phyloP scores from a whole-genome alignment of 2,113 vertebrate genomes.

The Vimba vimba region DNA sequence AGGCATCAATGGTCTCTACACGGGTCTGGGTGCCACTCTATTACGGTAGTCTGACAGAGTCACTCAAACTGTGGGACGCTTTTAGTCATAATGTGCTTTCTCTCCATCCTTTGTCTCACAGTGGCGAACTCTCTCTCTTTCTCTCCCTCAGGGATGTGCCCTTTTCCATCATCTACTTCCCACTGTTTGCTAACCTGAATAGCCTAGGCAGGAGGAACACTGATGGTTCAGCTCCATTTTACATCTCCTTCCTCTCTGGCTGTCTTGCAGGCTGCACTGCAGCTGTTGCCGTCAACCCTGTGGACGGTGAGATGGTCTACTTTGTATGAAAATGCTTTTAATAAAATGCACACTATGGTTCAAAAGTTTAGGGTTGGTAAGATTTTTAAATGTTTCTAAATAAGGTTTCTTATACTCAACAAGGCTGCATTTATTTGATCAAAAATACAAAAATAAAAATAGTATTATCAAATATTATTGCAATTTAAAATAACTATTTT shows the following conservation, averaged over 20 bases:
- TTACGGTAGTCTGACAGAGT: slow-evolving; percentile 80
- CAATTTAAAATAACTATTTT: too few relatives aligned
- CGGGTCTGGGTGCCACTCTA: slow-evolving; percentile 94
- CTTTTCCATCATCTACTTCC: slow-evolving; percentile 95
- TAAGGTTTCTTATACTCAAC: not conserved
- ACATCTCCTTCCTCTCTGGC: slow-evolving; percentile 91
- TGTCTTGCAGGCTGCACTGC: slow-evolving; percentile 88
- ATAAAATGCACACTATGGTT: not conserved
- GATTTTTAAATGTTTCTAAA: not conserved
- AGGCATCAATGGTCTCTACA: slow-evolving; percentile 92
- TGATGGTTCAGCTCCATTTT: slow-evolving; percentile 84
- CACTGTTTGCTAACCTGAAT: slow-evolving; percentile 93
- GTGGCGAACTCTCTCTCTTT: not conserved
- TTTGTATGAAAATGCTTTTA: not conserved
- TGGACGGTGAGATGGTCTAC: slow-evolving; percentile 83
- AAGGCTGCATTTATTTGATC: not conserved
- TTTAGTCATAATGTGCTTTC: not conserved
- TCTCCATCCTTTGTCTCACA: not conserved
- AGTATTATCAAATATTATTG: too few relatives aligned
- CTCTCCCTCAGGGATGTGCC: slow-evolving; percentile 86
- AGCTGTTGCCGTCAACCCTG: slow-evolving; percentile 92
- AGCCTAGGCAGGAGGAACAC: slow-evolving; percentile 82
- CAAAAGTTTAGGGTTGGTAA: not conserved
- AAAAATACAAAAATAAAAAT: too few relatives aligned
- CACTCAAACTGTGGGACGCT: not conserved